Conservation (phyloP, 2,113 vertebrate species). For the Notechis scutatus region DNA sequence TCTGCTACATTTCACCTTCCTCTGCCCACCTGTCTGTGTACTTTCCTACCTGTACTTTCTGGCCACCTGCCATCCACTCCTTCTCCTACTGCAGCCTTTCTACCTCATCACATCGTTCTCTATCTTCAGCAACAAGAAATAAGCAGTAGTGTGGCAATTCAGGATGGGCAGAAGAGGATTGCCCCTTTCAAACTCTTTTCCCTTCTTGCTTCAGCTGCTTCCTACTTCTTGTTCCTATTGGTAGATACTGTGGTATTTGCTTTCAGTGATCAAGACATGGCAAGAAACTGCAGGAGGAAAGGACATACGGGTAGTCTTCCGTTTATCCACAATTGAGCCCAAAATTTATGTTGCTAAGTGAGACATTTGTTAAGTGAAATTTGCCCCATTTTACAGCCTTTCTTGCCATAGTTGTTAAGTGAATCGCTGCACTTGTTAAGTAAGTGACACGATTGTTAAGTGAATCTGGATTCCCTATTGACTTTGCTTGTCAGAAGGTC, state of each 20-base stretch:
- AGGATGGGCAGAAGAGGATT: not conserved
- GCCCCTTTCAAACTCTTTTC: not conserved
- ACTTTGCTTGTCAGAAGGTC: not conserved
- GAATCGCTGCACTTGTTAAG: not conserved
- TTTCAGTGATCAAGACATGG: not conserved
- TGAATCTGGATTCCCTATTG: not conserved
- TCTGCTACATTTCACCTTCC: not conserved
- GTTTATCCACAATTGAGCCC: not conserved
- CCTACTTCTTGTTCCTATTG: not conserved
- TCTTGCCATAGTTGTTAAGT: not conserved
- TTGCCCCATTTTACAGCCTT: not conserved
- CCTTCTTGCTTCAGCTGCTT: not conserved
- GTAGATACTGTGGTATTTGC: not conserved
- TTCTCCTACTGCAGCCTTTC: not conserved
- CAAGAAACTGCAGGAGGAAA: not conserved
- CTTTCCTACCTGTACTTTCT: not conserved
- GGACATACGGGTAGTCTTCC: not conserved
- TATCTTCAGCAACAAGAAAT: not conserved
- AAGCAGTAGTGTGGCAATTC: not conserved
- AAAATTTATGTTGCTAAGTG: not conserved
- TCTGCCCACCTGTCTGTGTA: not conserved
- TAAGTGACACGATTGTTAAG: not conserved
- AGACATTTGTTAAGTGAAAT: not conserved
- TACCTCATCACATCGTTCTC: not conserved
- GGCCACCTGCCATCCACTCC: not conserved